Evolutionary conservation across 2,888 invertebrate genomes (phyloP).

Genomic region (Itoplectis maculator): DNA sequence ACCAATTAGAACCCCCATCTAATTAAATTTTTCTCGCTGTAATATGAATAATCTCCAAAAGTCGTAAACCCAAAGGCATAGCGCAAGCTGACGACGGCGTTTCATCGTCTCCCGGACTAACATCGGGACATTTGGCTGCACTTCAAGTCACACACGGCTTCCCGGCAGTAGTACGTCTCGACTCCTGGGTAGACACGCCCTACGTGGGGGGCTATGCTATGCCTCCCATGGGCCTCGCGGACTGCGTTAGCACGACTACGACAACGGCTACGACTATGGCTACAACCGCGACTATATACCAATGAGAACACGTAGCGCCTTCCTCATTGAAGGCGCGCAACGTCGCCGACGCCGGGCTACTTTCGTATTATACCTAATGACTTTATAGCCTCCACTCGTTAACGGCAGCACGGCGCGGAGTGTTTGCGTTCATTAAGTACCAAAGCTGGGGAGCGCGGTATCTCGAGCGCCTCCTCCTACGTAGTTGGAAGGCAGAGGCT

Average conservation of each 20-base stretch:
- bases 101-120: neutral
- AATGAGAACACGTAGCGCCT: conserved; percentile 19
- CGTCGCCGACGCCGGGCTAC: conserved; percentile 53
- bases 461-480: neutral
- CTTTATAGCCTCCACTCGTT: conserved; percentile 67
- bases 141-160: neutral
- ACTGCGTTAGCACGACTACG: conserved; percentile 16
- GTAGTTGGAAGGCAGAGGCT: neutral
- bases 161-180: neutral
- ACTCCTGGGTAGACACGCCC: conserved; percentile 11
- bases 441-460: conserved; percentile 57
- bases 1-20: no score
- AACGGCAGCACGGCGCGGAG: conserved; percentile 61
- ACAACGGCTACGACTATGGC: conserved; percentile 18
- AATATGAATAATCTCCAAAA: neutral
- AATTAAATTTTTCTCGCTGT: no score
- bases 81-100: neutral
- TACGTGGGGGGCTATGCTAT: neutral
- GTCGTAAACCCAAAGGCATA: neutral
- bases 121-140: conserved; percentile 4
- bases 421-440: conserved; percentile 69
- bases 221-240: neutral
- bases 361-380: conserved; percentile 68
- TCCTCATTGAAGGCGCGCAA: conserved; percentile 33
- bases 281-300: conserved; percentile 8